Evolutionary conservation across 2,888 invertebrate species (phyloP).

Genomic region (Pristionchus exspectatus): DNA sequence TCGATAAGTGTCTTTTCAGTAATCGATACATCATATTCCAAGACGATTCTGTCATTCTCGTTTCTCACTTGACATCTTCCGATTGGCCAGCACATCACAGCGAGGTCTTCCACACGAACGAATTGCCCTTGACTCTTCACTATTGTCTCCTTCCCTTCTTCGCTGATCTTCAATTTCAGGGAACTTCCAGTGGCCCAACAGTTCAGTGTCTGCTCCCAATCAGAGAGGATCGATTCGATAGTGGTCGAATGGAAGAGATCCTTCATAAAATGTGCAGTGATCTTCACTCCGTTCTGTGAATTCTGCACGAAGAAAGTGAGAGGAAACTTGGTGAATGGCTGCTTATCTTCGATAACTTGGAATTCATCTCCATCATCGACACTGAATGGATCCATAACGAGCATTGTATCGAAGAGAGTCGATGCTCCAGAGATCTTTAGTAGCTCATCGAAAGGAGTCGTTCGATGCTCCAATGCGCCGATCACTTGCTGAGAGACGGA

Average conservation of each 20-base stretch:
- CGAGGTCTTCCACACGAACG: neutral
- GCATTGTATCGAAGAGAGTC: slow-evolving; percentile 41
- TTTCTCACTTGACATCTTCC: neutral
- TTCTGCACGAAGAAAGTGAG: slow-evolving; percentile 21
- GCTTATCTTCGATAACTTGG: neutral
- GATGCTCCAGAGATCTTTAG: neutral
- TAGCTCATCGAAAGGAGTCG: neutral
- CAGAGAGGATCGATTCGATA: neutral
- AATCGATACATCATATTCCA: neutral
- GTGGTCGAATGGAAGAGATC: neutral
- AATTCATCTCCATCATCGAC: neutral
- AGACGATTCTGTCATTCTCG: neutral
- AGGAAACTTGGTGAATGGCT: slow-evolving; percentile 31
- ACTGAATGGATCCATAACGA: slow-evolving; percentile 30
- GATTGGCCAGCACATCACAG: neutral
- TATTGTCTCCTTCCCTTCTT: neutral
- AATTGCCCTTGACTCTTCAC: neutral
- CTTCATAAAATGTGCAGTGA: slow-evolving; percentile 30
- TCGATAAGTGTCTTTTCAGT: neutral
- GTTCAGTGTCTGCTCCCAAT: neutral
- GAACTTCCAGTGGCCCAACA: neutral
- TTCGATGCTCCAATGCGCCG: neutral
- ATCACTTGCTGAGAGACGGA: neutral
- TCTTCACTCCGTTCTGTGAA: neutral
- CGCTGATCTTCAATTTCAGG: neutral